phyloP scores from a whole-genome alignment of 2,797 vertebrate genomes.

The Trachops cirrhosus region DNA sequence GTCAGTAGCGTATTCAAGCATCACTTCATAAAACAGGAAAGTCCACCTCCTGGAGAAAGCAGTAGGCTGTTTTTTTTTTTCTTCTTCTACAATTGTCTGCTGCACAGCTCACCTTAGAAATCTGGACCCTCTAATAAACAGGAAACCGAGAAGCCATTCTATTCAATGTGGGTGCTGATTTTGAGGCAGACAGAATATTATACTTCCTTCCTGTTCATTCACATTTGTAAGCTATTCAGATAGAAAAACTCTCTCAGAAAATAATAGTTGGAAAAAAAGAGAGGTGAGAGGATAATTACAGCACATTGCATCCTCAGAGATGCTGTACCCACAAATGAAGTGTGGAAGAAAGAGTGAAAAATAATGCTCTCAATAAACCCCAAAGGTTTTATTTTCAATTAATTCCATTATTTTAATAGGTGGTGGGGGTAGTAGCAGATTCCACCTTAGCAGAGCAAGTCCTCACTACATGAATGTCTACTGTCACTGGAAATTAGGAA shows the following conservation, averaged over 20 bases:
- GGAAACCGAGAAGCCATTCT: not conserved
- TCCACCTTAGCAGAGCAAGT: not conserved
- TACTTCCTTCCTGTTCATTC: not conserved
- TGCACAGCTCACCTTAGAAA: not conserved
- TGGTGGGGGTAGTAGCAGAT: not conserved
- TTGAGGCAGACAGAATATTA: constrained; percentile 8
- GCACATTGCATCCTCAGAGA: not conserved
- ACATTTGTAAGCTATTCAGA: not conserved
- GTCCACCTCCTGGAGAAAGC: not conserved
- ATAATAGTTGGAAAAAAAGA: not conserved
- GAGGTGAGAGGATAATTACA: not conserved
- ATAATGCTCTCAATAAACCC: not conserved
- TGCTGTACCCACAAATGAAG: not conserved
- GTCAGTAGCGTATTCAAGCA: not conserved
- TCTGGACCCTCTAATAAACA: not conserved
- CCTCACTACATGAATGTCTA: not conserved
- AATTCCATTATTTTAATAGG: not conserved
- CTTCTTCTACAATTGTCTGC: not conserved
- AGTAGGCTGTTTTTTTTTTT: not conserved
- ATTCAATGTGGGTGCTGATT: not conserved
- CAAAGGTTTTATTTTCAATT: not conserved
- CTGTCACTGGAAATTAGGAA: not conserved
- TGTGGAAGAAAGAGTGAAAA: not conserved
- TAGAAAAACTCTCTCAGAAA: not conserved
- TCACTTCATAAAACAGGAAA: constrained; percentile 35